Percentiles rank a stretch among this genome's conserved stretches.
These are phyloP conservation scores for fruit fly (Drosophila melanogaster) DNA, from an alignment of 1,140 invertebrate species.

Conservation along the genomic window DNA sequence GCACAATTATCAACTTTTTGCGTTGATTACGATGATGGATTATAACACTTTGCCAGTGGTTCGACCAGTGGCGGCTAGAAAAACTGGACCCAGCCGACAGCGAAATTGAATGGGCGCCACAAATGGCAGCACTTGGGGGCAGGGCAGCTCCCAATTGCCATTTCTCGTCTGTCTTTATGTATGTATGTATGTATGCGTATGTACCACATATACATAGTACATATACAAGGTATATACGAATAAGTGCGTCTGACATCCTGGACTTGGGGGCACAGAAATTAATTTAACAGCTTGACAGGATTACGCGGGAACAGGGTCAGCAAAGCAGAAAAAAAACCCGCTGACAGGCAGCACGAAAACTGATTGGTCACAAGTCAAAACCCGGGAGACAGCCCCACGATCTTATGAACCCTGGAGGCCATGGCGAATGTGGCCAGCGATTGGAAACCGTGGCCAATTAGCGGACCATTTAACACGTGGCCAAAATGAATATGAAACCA, in stretches of 20 bases:
- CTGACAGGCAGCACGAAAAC: slow-evolving; percentile 50
- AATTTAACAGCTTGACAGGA: slow-evolving; percentile 82
- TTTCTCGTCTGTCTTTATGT: not conserved
- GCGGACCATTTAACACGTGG: slow-evolving; percentile 44
- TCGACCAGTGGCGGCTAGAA: slow-evolving; percentile 32
- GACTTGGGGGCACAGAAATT: slow-evolving; percentile 63
- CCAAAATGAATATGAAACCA: not conserved
- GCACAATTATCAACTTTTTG: slow-evolving; percentile 64
- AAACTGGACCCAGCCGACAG: slow-evolving; percentile 43
- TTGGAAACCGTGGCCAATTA: slow-evolving; percentile 42
- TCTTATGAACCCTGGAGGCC: slow-evolving; percentile 19
- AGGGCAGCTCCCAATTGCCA: slow-evolving; percentile 43
- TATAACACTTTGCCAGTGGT: slow-evolving; percentile 74
- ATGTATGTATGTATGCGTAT: not conserved
- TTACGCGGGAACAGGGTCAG: slow-evolving; percentile 53
- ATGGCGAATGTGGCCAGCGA: slow-evolving; percentile 27
- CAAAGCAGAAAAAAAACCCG: slow-evolving; percentile 30
- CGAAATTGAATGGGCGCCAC: slow-evolving; percentile 32
- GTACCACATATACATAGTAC: not conserved
- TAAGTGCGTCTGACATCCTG: slow-evolving; percentile 39
- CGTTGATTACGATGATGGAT: slow-evolving; percentile 82
- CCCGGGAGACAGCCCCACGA: slow-evolving; percentile 23
- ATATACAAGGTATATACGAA: not conserved
- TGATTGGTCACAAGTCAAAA: slow-evolving; percentile 77
- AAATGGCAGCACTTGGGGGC: slow-evolving; percentile 38